phyloP scores from a whole-genome alignment of 2,888 invertebrate genomes.

The Neuroscelio doddi region DNA sequence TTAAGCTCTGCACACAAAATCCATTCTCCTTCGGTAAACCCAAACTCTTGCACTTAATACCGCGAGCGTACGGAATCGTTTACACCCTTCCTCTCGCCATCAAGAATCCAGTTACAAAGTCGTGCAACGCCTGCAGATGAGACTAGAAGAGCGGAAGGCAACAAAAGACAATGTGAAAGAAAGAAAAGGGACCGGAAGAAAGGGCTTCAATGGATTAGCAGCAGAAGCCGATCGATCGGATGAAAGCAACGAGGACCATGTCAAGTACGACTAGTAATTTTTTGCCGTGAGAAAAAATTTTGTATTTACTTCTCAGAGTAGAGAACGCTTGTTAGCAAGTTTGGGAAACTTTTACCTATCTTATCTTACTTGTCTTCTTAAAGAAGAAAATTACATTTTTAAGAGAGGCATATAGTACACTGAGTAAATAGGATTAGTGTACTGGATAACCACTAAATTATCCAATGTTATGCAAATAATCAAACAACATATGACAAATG shows the following conservation, averaged over 20 bases:
- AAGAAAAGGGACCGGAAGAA: constrained; percentile 18
- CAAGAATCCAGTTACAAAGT: constrained; percentile 40
- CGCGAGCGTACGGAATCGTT: constrained; percentile 25
- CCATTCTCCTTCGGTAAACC: constrained; percentile 5
- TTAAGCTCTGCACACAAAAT: background rate
- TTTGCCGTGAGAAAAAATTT: constrained; percentile 7
- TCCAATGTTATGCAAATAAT: no score
- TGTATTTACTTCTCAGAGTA: no score
- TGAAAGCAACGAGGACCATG: constrained; percentile 23
- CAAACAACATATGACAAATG: no score
- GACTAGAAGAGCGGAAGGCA: no score
- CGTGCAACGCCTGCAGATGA: constrained; percentile 37
- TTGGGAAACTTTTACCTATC: no score
- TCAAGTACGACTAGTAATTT: constrained; percentile 18
- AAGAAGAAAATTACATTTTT: no score
- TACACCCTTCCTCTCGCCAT: constrained; percentile 34
- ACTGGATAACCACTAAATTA: no score
- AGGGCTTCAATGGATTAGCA: constrained; percentile 29
- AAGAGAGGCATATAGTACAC: no score
- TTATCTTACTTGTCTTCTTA: no score
- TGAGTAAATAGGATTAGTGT: no score
- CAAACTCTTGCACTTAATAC: constrained; percentile 12
- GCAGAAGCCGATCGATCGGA: constrained; percentile 28
- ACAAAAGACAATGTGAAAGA: no score
- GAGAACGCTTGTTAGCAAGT: no score